These are phyloP conservation scores for Peromyscus polionotus DNA, from an alignment of 2,113 vertebrate species.

Conservation along the genomic window DNA sequence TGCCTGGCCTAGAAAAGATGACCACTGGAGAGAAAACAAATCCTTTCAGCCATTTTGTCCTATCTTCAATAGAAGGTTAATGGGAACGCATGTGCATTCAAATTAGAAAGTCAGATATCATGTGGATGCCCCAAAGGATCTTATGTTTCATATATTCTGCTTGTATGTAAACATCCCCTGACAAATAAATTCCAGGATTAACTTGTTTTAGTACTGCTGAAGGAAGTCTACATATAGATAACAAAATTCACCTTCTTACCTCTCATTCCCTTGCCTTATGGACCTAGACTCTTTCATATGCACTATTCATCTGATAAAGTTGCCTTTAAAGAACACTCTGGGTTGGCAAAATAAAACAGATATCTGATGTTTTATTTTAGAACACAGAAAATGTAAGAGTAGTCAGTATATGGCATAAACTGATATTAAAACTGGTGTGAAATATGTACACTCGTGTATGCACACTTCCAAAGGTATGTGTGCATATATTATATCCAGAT, in stretches of 20 bases:
- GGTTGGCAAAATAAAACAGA: slow-evolving; percentile 21
- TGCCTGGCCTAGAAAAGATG: too few species aligned
- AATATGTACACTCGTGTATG: background rate
- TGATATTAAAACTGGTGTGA: background rate
- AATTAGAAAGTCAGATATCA: background rate
- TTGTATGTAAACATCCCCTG: background rate
- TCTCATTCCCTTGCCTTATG: background rate
- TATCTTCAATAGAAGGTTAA: background rate
- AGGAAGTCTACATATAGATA: background rate
- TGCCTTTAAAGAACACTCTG: background rate
- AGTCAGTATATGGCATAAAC: background rate
- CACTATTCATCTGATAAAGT: background rate
- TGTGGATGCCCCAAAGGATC: background rate
- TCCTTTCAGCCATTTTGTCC: background rate
- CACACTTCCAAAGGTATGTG: background rate
- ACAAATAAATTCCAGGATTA: background rate
- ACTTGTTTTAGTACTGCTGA: background rate
- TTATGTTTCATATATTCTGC: background rate
- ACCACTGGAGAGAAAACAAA: background rate
- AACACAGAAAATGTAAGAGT: slow-evolving; percentile 4
- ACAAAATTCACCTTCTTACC: background rate
- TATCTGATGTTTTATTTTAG: background rate
- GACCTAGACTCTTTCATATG: background rate
- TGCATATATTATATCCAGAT: background rate
- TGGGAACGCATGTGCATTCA: background rate